phyloP scores from a whole-genome alignment of 2,888 invertebrate species.

The Idaea aversata region DNA sequence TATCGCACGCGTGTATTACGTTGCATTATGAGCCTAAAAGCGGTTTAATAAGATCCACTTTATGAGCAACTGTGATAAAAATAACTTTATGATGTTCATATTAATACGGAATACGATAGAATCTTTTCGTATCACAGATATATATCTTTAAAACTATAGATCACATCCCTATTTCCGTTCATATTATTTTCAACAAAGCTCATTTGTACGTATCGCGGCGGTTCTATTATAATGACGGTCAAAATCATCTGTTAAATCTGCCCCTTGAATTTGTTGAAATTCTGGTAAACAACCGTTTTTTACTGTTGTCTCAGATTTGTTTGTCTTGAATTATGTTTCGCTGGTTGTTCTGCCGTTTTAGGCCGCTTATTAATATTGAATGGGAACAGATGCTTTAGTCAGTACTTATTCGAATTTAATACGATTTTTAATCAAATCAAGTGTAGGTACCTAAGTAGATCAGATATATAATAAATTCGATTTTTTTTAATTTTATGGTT shows the following conservation, averaged over 20 bases:
- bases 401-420: too few relatives aligned
- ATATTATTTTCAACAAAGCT: constrained; percentile 36
- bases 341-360: background rate
- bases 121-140: background rate
- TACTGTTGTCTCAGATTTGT: constrained; percentile 2
- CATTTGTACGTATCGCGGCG: constrained; percentile 32
- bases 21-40: too few relatives aligned
- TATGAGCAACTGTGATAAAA: too few relatives aligned
- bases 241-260: constrained; percentile 32
- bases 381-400: background rate
- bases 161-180: constrained; percentile 19
- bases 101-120: background rate
- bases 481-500: too few relatives aligned
- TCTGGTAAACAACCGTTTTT: background rate
- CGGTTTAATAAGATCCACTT: too few relatives aligned
- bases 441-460: too few relatives aligned
- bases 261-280: background rate
- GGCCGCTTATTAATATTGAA: background rate
- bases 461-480: too few relatives aligned
- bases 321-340: constrained; percentile 1
- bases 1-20: too few relatives aligned
- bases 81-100: background rate
- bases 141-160: background rate
- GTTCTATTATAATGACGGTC: constrained; percentile 36
- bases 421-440: too few relatives aligned